These are phyloP conservation scores for Coilia nasus DNA, from an alignment of 2,797 vertebrate species.

Conservation along the genomic window DNA sequence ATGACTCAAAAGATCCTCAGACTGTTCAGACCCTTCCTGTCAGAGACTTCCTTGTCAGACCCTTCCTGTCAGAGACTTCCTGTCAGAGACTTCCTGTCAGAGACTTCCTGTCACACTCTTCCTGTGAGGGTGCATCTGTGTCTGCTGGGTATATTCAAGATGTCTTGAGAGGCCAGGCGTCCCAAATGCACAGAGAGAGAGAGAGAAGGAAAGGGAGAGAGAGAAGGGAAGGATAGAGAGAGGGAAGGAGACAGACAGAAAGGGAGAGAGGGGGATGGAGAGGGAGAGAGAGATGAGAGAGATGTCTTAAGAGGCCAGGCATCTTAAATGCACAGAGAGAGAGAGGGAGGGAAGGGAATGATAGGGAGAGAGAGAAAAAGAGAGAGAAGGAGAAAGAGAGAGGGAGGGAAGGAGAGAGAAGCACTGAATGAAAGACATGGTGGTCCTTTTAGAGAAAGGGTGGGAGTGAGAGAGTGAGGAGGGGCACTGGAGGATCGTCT, in stretches of 20 bases:
- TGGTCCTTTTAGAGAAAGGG: conserved; percentile 15
- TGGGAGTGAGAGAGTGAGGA: neutral
- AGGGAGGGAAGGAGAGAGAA: conserved; percentile 9
- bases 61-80: too few relatives aligned
- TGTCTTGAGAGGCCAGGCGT: neutral
- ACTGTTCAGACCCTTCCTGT: too few relatives aligned
- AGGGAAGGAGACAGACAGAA: too few relatives aligned
- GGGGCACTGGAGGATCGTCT: neutral
- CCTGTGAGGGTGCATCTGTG: conserved; percentile 23
- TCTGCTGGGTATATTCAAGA: neutral
- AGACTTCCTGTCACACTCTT: too few relatives aligned
- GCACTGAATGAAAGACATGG: neutral
- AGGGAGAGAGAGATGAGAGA: conserved; percentile 16
- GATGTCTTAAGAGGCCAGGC: neutral
- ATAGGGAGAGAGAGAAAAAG: neutral
- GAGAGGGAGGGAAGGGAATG: neutral
- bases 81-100: too few relatives aligned
- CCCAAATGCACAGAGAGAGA: neutral
- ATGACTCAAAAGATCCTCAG: too few relatives aligned
- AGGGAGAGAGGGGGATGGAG: neutral
- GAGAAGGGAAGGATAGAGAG: neutral
- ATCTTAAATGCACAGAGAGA: neutral
- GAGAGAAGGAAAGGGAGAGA: neutral
- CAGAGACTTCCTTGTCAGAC: too few relatives aligned
- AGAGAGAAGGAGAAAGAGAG: neutral